A percentile compares a stretch with the other conserved stretches of the same genome.
phyloP scores from a whole-genome alignment of 2,888 invertebrate genomes.

The Drosophila mayaguana region DNA sequence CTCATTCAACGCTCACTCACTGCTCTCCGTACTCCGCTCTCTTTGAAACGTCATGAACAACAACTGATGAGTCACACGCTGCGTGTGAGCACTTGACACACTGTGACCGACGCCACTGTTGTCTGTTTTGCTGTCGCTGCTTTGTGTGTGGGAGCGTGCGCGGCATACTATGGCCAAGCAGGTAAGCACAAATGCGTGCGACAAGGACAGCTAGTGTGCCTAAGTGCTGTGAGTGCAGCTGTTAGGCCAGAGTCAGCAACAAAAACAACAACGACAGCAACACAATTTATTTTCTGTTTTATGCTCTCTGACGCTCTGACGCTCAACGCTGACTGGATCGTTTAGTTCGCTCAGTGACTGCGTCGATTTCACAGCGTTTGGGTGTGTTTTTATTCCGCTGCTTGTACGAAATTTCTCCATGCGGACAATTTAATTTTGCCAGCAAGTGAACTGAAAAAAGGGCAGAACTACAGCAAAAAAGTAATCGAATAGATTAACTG shows the following conservation, averaged over 20 bases:
- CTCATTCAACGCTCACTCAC: slow-evolving; percentile 5
- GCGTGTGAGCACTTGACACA: slow-evolving; percentile 12
- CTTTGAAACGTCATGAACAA: slow-evolving; percentile 54
- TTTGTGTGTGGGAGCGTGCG: slow-evolving; percentile 67
- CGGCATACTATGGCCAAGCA: slow-evolving; percentile 50
- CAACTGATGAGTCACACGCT: slow-evolving; percentile 65
- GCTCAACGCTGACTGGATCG: slow-evolving; percentile 1
- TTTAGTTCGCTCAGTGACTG: slow-evolving; percentile 64
- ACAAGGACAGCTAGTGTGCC: slow-evolving; percentile 20
- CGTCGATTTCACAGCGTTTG: slow-evolving; percentile 79
- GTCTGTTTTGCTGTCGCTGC: slow-evolving; percentile 14
- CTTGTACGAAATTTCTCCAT: slow-evolving; percentile 44
- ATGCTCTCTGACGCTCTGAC: slow-evolving; percentile 31
- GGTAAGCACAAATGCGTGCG: slow-evolving; percentile 7
- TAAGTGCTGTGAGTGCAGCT: slow-evolving; percentile 33
- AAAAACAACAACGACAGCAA: slow-evolving; percentile 35
- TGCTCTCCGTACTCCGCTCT: slow-evolving; percentile 22
- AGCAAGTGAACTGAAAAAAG: slow-evolving; percentile 42
- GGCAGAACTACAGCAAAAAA: slow-evolving; percentile 23
- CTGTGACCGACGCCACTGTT: slow-evolving; percentile 52
- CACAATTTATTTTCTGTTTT: slow-evolving; percentile 37
- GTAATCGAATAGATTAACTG: slow-evolving; percentile 31
- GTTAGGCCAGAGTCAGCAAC: slow-evolving; percentile 35
- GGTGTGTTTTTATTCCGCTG: slow-evolving; percentile 73
- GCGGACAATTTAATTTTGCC: slow-evolving; percentile 51